These are phyloP conservation scores for Megalopta genalis DNA, from an alignment of 1,140 invertebrate genomes.

Conservation along the genomic window DNA sequence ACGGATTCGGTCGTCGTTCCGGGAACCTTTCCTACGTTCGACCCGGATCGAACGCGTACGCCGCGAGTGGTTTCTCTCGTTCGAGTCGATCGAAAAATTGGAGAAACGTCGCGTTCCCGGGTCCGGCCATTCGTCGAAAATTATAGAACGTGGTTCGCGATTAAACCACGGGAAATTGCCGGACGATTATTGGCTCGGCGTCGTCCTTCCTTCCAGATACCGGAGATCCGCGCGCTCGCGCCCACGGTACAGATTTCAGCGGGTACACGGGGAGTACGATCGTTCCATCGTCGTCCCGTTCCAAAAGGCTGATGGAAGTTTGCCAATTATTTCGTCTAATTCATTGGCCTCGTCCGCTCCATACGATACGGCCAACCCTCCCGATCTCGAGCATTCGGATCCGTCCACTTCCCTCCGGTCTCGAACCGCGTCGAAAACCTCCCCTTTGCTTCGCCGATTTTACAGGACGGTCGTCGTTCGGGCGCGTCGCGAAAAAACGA, in stretches of 20 bases:
- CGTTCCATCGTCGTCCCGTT: not conserved
- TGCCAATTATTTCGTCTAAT: slow-evolving; percentile 3
- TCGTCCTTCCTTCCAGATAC: not conserved
- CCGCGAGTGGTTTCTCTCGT: no score
- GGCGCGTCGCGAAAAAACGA: not conserved
- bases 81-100: no score
- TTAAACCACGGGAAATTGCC: not conserved
- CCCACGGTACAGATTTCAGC: not conserved
- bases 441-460: not conserved
- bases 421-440: no score
- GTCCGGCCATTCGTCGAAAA: not conserved
- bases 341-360: not conserved
- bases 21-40: not conserved
- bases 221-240: not conserved
- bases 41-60: no score
- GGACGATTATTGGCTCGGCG: not conserved
- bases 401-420: no score
- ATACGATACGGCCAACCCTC: not conserved
- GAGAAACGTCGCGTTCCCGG: no score
- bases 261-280: not conserved
- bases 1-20: not conserved
- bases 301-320: not conserved
- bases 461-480: not conserved
- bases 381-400: not conserved
- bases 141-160: not conserved